Evolutionary conservation across 1,140 invertebrate genomes (phyloP), one percentile per base, ranked within the genome.

Genomic region (Globodera rostochiensis): DNA sequence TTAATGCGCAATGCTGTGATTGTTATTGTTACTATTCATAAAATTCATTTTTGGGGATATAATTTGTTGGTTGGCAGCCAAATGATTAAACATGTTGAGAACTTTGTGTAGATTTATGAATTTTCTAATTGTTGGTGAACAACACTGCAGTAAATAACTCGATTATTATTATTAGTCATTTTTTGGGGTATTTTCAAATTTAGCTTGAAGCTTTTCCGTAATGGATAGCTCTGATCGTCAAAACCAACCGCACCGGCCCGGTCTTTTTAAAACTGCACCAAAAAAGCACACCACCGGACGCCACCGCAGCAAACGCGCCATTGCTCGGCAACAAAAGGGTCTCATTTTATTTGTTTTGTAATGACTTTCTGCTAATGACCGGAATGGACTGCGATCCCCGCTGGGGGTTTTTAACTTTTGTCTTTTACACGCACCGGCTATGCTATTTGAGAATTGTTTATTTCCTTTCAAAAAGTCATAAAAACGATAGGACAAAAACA

Each of bases 281-380:
- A 86, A 86, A 64, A 73, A 78, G 25, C 84, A 85, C 69, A 80
- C 84, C 36, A 78, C 80, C 13, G 85, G 85, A 11, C 83, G 80
- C 5, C 85, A 86, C 85, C 86, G 85, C 9, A 86, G 84, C 66
- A 86, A 86, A 67, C 64, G 79, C 36, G 70, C 76, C 4, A 66
- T 82, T 75, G 49, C 79, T 8, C 79, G 64, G 7, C 15, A 15
- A 7, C 45, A 83, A 85, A 75, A 53, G 60, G 64, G 82, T 73
- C 49, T 73, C 49, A 46, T 21, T n/a, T 25, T 46, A 50, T 74
- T 60, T 6, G 73, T 46, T 45, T 49, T 47, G 49, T 36, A 75
- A 82, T 49, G 8, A 19, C 8, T 8, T 8, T 36, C 36, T 36
- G 36, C 36, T 36, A 36, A 36, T 36, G 2, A 36, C 36, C 3